Conservation (phyloP, 2,113 vertebrate species). For the Sylvicapra grimmia region DNA sequence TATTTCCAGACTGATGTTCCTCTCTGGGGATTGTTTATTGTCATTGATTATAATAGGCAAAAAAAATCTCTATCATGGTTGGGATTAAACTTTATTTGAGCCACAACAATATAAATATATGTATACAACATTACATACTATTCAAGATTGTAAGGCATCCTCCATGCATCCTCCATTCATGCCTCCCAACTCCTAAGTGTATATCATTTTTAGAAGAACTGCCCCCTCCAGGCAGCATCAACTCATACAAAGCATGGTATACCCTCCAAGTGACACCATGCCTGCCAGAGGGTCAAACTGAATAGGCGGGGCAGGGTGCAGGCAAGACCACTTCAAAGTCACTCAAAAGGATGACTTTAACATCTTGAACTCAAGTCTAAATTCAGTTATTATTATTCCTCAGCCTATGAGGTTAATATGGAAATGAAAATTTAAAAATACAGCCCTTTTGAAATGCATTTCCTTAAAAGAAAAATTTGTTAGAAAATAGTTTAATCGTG, state of each 20-base stretch:
- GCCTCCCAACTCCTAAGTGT: neutral
- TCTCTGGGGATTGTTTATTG: neutral
- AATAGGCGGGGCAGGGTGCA: too few species aligned
- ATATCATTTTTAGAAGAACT: neutral
- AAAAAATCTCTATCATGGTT: neutral
- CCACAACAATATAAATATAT: neutral
- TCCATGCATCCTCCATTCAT: neutral
- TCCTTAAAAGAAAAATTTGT: neutral
- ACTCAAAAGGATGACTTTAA: neutral
- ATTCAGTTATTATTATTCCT: neutral
- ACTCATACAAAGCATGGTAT: neutral
- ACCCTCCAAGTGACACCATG: neutral
- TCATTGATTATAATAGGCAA: neutral
- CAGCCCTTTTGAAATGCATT: neutral
- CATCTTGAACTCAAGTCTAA: neutral
- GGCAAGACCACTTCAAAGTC: neutral
- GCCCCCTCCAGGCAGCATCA: neutral
- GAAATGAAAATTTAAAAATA: neutral
- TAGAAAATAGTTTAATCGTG: slow-evolving; percentile 25
- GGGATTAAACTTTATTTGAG: slow-evolving; percentile 26
- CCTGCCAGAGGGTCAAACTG: neutral
- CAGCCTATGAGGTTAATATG: neutral
- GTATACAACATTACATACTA: neutral
- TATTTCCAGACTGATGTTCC: neutral
- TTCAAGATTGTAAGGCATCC: neutral